Evolutionary conservation across 2,888 invertebrate species (phyloP).

Genomic region (Cheiracanthium punctorium): DNA sequence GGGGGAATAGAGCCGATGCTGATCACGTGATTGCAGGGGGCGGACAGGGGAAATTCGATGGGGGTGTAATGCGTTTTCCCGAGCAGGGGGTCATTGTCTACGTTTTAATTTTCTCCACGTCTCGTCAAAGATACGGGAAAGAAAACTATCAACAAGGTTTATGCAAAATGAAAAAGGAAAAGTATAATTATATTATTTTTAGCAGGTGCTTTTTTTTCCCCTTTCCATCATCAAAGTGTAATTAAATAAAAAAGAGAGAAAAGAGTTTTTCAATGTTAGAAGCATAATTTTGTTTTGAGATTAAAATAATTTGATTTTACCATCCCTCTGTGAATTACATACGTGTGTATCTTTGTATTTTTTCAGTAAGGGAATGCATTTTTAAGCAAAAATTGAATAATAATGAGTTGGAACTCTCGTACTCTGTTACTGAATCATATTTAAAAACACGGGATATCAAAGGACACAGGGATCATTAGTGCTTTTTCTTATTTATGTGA

Average conservation of each 20-base stretch:
- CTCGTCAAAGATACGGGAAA: constrained; percentile 3
- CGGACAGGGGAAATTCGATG: neutral
- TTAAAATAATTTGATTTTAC: neutral
- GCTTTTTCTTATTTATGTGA: too few relatives aligned
- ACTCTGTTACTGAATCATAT: too few relatives aligned
- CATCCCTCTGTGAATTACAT: neutral
- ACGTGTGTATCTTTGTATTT: neutral
- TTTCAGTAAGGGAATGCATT: too few relatives aligned
- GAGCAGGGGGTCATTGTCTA: constrained; percentile 44
- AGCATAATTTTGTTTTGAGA: neutral
- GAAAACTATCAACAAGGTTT: constrained; percentile 4
- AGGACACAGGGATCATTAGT: too few relatives aligned
- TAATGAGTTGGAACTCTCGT: too few relatives aligned
- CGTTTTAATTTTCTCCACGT: constrained; percentile 38
- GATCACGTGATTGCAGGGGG: constrained; percentile 27
- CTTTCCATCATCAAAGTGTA: constrained; percentile 6
- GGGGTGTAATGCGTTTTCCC: constrained; percentile 32
- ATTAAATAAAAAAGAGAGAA: constrained; percentile 11
- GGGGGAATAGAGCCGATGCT: constrained; percentile 23
- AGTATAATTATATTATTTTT: constrained; percentile 1
- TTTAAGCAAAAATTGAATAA: neutral
- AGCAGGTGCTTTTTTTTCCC: constrained; percentile 7
- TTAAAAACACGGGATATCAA: too few relatives aligned
- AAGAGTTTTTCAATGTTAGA: neutral
- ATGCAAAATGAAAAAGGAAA: neutral